Percentiles rank a stretch among this genome's conserved stretches.
These are phyloP conservation scores for Dryocosmus kuriphilus DNA, from an alignment of 2,888 invertebrate genomes.

Conservation along the genomic window DNA sequence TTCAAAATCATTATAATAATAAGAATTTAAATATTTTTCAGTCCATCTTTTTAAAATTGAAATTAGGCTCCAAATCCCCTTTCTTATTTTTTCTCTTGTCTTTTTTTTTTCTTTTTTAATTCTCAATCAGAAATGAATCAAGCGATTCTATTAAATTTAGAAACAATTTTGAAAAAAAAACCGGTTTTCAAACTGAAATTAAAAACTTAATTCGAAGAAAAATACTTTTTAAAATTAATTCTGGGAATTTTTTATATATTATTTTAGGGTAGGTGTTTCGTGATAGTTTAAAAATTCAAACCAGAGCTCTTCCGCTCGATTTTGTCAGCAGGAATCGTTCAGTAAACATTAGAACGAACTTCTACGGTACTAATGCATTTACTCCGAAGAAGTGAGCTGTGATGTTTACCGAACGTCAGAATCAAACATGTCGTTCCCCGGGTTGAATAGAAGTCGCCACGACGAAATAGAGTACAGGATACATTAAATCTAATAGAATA, in stretches of 20 bases:
- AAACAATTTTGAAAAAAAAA: too few relatives aligned
- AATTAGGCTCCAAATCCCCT: too few relatives aligned
- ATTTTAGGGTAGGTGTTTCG: background rate
- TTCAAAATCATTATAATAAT: background rate
- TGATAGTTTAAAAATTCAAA: background rate
- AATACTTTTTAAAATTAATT: too few relatives aligned
- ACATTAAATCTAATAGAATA: background rate
- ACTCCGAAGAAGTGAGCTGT: constrained; percentile 9
- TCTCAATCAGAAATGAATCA: too few relatives aligned
- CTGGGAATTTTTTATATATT: background rate
- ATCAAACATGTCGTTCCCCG: background rate
- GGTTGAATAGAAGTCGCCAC: background rate
- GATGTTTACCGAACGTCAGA: constrained; percentile 21
- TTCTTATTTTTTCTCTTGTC: too few relatives aligned
- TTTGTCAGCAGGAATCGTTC: background rate
- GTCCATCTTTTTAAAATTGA: too few relatives aligned
- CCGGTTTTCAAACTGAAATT: too few relatives aligned
- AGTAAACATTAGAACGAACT: constrained; percentile 1
- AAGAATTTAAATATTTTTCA: too few relatives aligned
- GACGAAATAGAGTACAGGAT: background rate
- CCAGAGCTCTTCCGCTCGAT: background rate
- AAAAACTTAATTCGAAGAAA: too few relatives aligned
- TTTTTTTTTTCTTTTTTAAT: too few relatives aligned
- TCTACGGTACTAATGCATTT: constrained; percentile 17
- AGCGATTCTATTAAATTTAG: too few relatives aligned